A percentile compares a stretch with the other conserved stretches of the same genome.
These are phyloP conservation scores for Oostethus manadensis DNA, from an alignment of 2,113 vertebrate genomes.

Conservation along the genomic window DNA sequence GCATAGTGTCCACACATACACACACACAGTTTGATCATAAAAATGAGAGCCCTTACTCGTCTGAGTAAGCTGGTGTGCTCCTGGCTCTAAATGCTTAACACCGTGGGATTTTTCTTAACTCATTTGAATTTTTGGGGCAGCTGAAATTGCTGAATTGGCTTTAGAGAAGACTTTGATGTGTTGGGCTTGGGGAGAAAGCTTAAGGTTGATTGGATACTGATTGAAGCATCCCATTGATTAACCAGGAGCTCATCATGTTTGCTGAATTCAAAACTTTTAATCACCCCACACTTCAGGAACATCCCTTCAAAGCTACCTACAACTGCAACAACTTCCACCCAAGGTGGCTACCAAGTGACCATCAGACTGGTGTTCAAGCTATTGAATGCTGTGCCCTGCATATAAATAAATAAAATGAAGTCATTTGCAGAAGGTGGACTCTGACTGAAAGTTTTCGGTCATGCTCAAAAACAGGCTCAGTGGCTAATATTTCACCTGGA, in stretches of 20 bases:
- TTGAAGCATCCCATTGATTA: constrained; percentile 22
- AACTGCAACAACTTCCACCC: background rate
- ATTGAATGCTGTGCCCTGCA: constrained; percentile 1
- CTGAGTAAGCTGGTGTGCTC: background rate
- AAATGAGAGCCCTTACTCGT: background rate
- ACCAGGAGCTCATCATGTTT: constrained; percentile 20
- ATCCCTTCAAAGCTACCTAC: background rate
- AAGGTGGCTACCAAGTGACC: background rate
- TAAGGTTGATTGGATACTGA: constrained; percentile 25
- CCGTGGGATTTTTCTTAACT: constrained; percentile 9
- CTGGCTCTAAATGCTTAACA: constrained; percentile 10
- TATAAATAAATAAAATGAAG: constrained; percentile 11
- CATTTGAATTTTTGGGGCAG: background rate
- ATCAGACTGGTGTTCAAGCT: too few species aligned
- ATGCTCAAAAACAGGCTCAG: too few species aligned
- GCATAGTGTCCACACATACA: background rate
- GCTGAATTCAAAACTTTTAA: constrained; percentile 3
- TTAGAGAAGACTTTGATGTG: constrained; percentile 34
- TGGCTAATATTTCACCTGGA: too few species aligned
- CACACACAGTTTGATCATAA: constrained; percentile 1
- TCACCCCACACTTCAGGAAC: constrained; percentile 2
- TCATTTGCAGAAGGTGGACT: constrained; percentile 9
- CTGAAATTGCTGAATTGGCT: constrained; percentile 22
- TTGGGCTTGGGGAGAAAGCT: constrained; percentile 7
- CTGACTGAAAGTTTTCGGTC: too few species aligned